These are phyloP conservation scores for Littorina saxatilis DNA, from an alignment of 1,140 invertebrate genomes.

Conservation along the genomic window DNA sequence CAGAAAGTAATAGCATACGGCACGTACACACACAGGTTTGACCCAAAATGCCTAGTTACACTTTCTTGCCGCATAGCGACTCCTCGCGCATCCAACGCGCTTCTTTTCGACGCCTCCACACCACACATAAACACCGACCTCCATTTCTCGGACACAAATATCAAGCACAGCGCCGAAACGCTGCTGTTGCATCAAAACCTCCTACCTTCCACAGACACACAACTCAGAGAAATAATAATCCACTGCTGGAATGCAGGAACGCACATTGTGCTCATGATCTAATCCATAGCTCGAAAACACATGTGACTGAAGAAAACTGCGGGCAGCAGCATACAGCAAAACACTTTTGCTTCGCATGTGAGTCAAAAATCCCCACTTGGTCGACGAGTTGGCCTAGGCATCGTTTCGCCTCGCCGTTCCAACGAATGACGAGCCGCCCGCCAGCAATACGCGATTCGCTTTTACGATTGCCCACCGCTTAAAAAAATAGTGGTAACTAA, in stretches of 20 bases:
- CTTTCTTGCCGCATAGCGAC: not conserved
- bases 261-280: too few species aligned
- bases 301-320: too few species aligned
- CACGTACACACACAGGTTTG: not conserved
- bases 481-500: not conserved
- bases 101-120: not conserved
- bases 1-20: too few species aligned
- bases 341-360: not conserved
- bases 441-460: not conserved
- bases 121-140: not conserved
- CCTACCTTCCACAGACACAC: not conserved
- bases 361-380: conserved; percentile 13
- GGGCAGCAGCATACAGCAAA: too few species aligned
- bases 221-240: not conserved
- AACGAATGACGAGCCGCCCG: conserved; percentile 5
- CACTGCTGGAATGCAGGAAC: too few species aligned
- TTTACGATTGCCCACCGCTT: not conserved
- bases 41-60: not conserved
- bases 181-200: not conserved
- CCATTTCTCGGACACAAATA: not conserved
- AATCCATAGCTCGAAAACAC: too few species aligned
- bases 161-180: not conserved
- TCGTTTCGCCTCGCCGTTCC: conserved; percentile 13
- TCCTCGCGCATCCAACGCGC: not conserved
- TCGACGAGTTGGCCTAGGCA: conserved; percentile 24